Evolutionary conservation across 2,113 vertebrate species (phyloP), one percentile per base, ranked within the genome.

Genomic region (Myotis brandtii): DNA sequence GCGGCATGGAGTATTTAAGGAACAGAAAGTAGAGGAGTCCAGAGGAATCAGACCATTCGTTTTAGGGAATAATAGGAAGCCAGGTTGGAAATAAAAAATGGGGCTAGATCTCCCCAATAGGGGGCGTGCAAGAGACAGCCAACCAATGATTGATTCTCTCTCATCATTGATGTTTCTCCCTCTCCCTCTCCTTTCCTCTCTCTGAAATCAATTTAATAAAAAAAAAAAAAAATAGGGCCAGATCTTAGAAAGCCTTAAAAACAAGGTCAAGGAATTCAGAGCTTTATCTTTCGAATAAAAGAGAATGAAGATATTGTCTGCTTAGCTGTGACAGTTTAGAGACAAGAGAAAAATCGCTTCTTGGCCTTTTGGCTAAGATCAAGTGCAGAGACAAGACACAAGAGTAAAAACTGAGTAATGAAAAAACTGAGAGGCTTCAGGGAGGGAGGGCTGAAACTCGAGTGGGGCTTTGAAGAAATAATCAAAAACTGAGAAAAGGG

Each of bases 401-500:
- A 70, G 30, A 82, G n/a, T 30, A 83, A 52, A 82, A 94, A 72
- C 1, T 23, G 37, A 79, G 59, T 9, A 83, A 83, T 17, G 34
- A 69, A 50, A 89, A 82, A 66, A 64, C 3, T 23, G 23, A 54
- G 13, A 84, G 48, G 40, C 17, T 80, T 69, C 37, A 37, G 59
- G 17, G 46, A 95, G 17, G 30, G 18, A 94, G 17, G 43, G 73
- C 34, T 46, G 25, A 79, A 37, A 70, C 27, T 40, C 46, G n/a
- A 79, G 14, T 27, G 70, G 17, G 77, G 13, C 52, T 77, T 73
- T 81, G 27, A 89, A 86, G 52, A 86, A 86, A 52, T 16, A 30
- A 13, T 67, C 30, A 66, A 84, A 85, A 83, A 93, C 59, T 67
- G 62, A 82, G 40, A 89, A 95, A 92, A 94, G 21, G 52, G 40